Evolutionary conservation across 2,797 vertebrate genomes (phyloP), one percentile per base, ranked within the genome.

Genomic region (Anguilla anguilla): DNA sequence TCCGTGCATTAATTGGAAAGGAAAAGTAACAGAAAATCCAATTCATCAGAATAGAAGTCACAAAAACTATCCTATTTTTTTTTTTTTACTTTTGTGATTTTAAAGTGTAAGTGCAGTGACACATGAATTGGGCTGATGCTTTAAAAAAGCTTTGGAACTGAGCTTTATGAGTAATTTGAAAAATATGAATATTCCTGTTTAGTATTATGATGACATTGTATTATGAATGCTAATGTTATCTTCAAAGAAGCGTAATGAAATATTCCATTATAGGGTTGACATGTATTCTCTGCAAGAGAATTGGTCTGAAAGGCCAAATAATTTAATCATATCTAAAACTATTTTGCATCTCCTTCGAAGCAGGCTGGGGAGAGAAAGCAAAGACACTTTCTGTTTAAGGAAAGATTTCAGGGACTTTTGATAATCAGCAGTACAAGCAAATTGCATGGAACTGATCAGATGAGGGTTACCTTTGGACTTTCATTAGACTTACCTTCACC

Each of bases 361-460:
- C 31, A 69, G 49, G 61, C 43, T 51, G 77, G n/a, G 17, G 22
- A 53, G 74, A 28, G 43, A 55, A 67, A 53, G 46, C 25, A 51
- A 49, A 83, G 39, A 72, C 19, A 25, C 77, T 51, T 46, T 55
- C 59, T 0, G 43, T 79, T 39, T 55, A 64, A 79, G 43, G 77
- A 59, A 88, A 81, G 74, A 69, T 86, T 88, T 86, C 82, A 39
- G n/a, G 57, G 61, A 25, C 74, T 67, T 83, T 53, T 55, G 28
- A 83, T 57, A 74, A 86, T 84, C 85, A 84, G 61, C 82, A 19
- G 49, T 25, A 51, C 19, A 51, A 25, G 43, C 77, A 86, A 86
- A 86, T 83, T 69, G 67, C 61, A 74, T 84, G 79, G 88, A 86
- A 84, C 39, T 46, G 77, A 86, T 89, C 85, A 89, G 39, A 86